These are phyloP conservation scores for Myotis davidii DNA, from an alignment of 2,113 vertebrate species.

Conservation along the genomic window DNA sequence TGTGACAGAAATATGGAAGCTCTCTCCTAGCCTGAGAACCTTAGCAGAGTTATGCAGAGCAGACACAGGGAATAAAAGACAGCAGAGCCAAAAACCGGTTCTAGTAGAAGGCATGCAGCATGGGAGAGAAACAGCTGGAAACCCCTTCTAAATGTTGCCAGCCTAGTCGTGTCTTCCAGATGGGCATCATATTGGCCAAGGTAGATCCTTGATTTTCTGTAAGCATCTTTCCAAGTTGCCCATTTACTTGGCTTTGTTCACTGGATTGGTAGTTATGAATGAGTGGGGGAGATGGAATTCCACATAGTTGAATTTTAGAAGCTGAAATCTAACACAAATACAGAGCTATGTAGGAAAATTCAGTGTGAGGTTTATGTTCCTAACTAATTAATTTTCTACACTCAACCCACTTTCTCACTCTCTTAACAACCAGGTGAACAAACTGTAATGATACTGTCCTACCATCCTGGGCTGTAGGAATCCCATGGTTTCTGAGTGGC, in stretches of 20 bases:
- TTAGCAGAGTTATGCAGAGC: neutral
- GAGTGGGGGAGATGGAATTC: neutral
- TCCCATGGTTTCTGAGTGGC: neutral
- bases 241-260: neutral
- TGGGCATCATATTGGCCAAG: neutral
- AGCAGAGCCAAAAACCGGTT: neutral
- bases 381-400: neutral
- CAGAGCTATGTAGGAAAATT: neutral
- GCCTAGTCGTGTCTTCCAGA: neutral
- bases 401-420: neutral
- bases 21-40: neutral
- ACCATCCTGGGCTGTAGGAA: neutral
- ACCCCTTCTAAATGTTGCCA: neutral
- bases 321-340: neutral
- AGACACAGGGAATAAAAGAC: neutral
- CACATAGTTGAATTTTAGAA: conserved; percentile 5
- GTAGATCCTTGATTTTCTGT: neutral
- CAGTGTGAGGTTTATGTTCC: neutral
- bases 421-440: neutral
- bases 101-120: neutral
- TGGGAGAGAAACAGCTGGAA: neutral
- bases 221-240: neutral
- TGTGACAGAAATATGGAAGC: neutral
- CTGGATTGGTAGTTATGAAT: neutral
- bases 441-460: neutral